Conservation (phyloP, 2,113 vertebrate species). For the Percina caprodes region DNA sequence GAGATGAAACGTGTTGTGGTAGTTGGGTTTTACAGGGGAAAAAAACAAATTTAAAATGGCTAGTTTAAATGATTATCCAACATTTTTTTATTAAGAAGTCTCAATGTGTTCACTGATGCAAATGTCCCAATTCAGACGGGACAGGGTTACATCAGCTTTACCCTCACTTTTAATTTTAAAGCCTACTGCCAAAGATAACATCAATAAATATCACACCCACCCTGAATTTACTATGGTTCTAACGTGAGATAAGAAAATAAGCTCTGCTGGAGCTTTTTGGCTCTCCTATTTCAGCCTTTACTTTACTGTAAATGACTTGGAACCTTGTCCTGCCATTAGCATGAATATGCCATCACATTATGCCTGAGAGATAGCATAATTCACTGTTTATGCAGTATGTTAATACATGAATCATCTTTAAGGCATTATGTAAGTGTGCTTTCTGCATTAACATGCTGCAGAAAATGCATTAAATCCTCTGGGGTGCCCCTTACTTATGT, state of each 20-base stretch:
- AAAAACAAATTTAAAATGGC: slow-evolving; percentile 30
- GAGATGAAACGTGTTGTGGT: slow-evolving; percentile 52
- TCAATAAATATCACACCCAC: background rate
- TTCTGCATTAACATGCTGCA: slow-evolving; percentile 3
- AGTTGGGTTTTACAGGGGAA: slow-evolving; percentile 50
- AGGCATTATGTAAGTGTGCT: slow-evolving; percentile 32
- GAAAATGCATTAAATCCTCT: slow-evolving; percentile 22
- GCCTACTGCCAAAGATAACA: background rate
- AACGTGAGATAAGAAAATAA: background rate
- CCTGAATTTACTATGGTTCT: background rate
- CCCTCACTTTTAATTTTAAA: background rate
- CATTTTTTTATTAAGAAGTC: background rate
- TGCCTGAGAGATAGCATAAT: slow-evolving; percentile 9
- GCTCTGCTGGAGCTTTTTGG: background rate
- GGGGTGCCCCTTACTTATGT: background rate
- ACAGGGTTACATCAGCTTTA: no score
- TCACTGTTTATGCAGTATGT: slow-evolving; percentile 15
- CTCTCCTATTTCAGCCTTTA: background rate
- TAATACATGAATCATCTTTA: slow-evolving; percentile 20
- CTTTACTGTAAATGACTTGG: background rate
- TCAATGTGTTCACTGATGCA: background rate
- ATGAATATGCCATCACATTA: background rate
- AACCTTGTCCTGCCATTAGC: background rate
- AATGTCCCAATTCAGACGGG: background rate
- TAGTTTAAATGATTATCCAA: slow-evolving; percentile 51